Percentiles rank a stretch among this genome's conserved stretches.
Conservation (phyloP, 2,113 vertebrate species). For the Oncorhynchus keta region DNA sequence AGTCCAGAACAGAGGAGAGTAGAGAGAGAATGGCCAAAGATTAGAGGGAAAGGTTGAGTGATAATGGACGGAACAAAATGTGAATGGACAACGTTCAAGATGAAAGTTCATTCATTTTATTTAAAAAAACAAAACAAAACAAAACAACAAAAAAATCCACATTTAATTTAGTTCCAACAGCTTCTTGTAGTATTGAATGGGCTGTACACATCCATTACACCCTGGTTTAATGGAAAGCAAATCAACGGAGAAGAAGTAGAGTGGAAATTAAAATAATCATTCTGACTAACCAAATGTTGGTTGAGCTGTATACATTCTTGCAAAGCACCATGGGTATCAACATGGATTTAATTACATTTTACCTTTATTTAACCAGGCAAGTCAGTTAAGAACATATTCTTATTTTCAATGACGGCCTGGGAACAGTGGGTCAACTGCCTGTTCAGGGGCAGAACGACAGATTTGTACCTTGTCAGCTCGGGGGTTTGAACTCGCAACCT, state of each 20-base stretch:
- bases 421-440: too few species aligned
- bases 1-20: too few species aligned
- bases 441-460: too few species aligned
- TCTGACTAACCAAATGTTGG: slow-evolving; percentile 87
- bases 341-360: too few species aligned
- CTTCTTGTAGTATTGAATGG: slow-evolving; percentile 85
- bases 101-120: slow-evolving; percentile 85
- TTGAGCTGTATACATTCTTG: slow-evolving; percentile 86
- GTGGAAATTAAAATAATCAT: slow-evolving; percentile 68
- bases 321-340: slow-evolving; percentile 83
- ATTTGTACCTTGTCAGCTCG: too few species aligned
- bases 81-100: neutral
- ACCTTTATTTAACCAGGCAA: too few species aligned
- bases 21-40: too few species aligned
- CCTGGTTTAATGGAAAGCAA: slow-evolving; percentile 85
- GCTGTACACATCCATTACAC: slow-evolving; percentile 85
- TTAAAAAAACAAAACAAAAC: slow-evolving; percentile 65
- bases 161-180: slow-evolving; percentile 92
- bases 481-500: too few species aligned
- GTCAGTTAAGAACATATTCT: too few species aligned
- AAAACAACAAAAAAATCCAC: slow-evolving; percentile 77
- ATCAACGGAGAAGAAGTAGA: slow-evolving; percentile 80
- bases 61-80: too few species aligned
- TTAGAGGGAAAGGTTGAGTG: too few species aligned
- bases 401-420: too few species aligned